Conservation (phyloP, 2,113 vertebrate genomes). For the Leucopternis melanops region DNA sequence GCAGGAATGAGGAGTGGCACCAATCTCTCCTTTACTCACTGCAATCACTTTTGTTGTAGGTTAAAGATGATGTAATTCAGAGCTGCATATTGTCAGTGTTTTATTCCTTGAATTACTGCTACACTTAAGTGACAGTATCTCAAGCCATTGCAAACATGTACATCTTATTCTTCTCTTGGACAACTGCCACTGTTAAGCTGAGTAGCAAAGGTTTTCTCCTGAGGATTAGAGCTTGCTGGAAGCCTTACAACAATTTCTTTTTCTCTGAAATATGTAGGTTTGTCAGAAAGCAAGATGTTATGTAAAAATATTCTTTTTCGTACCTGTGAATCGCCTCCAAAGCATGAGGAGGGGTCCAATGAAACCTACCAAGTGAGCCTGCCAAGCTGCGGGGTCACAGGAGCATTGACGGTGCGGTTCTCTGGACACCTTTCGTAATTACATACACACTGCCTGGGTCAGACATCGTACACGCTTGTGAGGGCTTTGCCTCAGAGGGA, state of each 20-base stretch:
- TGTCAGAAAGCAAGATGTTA: not conserved
- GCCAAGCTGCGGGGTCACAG: not conserved
- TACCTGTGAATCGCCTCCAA: not conserved
- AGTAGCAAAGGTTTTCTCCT: not conserved
- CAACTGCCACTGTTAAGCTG: not conserved
- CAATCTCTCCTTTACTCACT: not conserved
- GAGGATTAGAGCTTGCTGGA: not conserved
- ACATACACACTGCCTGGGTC: not conserved
- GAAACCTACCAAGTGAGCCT: not conserved
- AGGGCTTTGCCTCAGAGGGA: not conserved
- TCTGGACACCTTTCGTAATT: not conserved
- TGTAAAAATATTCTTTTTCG: not conserved
- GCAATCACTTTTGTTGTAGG: not conserved
- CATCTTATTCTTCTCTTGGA: not conserved
- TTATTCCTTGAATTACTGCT: not conserved
- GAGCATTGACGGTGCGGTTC: not conserved
- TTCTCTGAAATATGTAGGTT: not conserved
- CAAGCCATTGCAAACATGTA: not conserved
- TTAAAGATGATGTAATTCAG: slow-evolving; percentile 36
- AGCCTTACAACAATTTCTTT: not conserved
- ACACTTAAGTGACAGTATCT: not conserved
- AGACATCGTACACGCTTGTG: too few relatives aligned
- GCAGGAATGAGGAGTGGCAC: not conserved
- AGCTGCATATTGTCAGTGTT: not conserved
- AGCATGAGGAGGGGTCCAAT: not conserved